These are phyloP conservation scores for Brachyrhaphis roseni DNA, from an alignment of 2,797 vertebrate species.

Conservation along the genomic window DNA sequence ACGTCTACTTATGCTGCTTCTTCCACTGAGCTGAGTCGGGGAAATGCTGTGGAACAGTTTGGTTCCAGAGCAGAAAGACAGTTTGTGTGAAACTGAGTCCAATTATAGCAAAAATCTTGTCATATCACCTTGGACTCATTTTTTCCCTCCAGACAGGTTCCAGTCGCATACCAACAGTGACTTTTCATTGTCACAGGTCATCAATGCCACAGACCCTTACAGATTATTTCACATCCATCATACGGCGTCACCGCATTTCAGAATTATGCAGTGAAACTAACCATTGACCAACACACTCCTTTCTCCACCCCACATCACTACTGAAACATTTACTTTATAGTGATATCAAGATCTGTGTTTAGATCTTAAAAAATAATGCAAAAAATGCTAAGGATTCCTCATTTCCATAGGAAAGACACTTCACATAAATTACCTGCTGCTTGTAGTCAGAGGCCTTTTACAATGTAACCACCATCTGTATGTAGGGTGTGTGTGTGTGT, in stretches of 20 bases:
- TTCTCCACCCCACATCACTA: not conserved
- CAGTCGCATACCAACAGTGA: conserved; percentile 8
- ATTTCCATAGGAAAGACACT: not conserved
- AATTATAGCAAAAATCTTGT: conserved; percentile 49
- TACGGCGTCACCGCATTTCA: conserved; percentile 4
- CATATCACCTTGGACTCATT: conserved; percentile 33
- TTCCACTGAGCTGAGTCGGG: conserved; percentile 30
- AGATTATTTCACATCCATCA: conserved; percentile 19
- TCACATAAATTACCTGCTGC: no score
- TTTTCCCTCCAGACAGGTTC: conserved; percentile 24
- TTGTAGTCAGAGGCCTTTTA: no score
- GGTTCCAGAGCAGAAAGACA: conserved; percentile 46
- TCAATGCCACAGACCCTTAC: conserved; percentile 26
- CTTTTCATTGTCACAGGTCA: conserved; percentile 34
- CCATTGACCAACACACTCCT: not conserved
- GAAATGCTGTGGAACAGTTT: conserved; percentile 30
- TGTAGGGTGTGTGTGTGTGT: no score
- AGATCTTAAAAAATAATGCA: not conserved
- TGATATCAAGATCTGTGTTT: not conserved
- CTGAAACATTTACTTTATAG: not conserved
- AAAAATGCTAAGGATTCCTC: not conserved
- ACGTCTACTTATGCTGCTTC: conserved; percentile 29
- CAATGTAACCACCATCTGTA: no score
- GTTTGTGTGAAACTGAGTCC: conserved; percentile 46
- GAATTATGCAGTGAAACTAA: conserved; percentile 18